Evolutionary conservation across 1,140 invertebrate species (phyloP).

Genomic region (Penaeus chinensis): DNA sequence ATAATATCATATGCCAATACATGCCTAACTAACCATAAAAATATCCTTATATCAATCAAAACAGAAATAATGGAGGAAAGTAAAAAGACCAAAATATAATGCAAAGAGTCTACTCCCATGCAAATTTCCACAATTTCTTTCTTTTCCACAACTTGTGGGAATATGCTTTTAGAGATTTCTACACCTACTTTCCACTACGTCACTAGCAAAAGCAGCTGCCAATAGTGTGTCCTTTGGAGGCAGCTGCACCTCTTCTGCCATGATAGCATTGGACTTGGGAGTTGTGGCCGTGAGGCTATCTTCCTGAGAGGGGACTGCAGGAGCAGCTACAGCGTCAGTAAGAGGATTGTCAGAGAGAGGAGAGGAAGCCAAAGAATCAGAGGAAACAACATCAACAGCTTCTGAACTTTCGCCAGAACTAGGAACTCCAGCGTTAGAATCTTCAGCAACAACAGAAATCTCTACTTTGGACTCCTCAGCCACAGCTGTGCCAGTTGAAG

Average conservation of each 20-base stretch:
- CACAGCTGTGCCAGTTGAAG: background rate
- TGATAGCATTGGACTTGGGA: no score
- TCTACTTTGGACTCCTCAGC: constrained; percentile 9
- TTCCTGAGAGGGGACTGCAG: constrained; percentile 1
- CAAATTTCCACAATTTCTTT: background rate
- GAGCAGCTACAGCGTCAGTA: background rate
- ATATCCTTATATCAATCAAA: no score
- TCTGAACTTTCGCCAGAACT: background rate
- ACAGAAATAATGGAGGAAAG: no score
- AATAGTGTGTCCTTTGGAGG: constrained; percentile 5
- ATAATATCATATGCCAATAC: no score
- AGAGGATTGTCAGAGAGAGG: background rate
- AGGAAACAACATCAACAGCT: background rate
- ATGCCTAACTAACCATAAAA: no score
- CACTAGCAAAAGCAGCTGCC: constrained; percentile 11
- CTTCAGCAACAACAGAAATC: background rate
- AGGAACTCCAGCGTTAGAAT: background rate
- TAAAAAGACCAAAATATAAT: no score
- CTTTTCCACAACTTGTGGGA: background rate
- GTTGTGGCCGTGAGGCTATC: background rate
- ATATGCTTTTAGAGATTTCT: background rate
- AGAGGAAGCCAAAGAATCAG: background rate
- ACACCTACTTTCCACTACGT: constrained; percentile 30
- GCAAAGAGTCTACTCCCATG: background rate
- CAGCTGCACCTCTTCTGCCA: constrained; percentile 7